These are phyloP conservation scores for Spodoptera littoralis DNA, from an alignment of 2,888 invertebrate genomes.

Conservation along the genomic window DNA sequence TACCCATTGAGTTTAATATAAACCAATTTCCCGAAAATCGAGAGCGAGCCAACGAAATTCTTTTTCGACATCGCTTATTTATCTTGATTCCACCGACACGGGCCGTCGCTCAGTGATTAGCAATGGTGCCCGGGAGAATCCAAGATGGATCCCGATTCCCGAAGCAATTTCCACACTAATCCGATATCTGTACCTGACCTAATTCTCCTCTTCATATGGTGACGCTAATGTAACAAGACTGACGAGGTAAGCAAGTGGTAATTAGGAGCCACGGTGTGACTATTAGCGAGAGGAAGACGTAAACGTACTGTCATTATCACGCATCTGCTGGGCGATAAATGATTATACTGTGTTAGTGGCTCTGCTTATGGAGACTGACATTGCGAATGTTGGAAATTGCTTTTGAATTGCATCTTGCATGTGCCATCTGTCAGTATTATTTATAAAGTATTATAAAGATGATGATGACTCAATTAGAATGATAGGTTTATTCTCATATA, in stretches of 20 bases:
- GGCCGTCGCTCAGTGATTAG: conserved; percentile 29
- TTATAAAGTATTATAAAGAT: no score
- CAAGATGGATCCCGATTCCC: conserved; percentile 30
- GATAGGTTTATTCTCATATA: no score
- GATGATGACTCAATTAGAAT: no score
- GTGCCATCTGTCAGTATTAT: no score
- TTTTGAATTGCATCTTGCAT: conserved; percentile 14
- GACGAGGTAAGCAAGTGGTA: conserved; percentile 48
- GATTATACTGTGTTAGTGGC: conserved; percentile 17
- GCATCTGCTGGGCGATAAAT: conserved; percentile 38
- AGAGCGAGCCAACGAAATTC: not conserved
- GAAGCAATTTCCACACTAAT: conserved; percentile 44
- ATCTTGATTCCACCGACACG: conserved; percentile 25
- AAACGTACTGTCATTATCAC: conserved; percentile 56
- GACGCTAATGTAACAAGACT: conserved; percentile 34
- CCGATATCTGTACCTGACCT: conserved; percentile 44
- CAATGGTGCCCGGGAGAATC: conserved; percentile 34
- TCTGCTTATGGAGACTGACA: conserved; percentile 34
- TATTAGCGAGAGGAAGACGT: conserved; percentile 54
- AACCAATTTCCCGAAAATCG: conserved; percentile 4
- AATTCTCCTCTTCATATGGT: conserved; percentile 44
- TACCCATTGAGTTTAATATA: no score
- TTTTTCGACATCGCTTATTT: conserved; percentile 10
- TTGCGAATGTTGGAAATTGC: conserved; percentile 21
- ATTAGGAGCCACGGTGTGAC: conserved; percentile 56